Conservation (phyloP, 1,140 invertebrate species). For the Drosophila equinoxialis region DNA sequence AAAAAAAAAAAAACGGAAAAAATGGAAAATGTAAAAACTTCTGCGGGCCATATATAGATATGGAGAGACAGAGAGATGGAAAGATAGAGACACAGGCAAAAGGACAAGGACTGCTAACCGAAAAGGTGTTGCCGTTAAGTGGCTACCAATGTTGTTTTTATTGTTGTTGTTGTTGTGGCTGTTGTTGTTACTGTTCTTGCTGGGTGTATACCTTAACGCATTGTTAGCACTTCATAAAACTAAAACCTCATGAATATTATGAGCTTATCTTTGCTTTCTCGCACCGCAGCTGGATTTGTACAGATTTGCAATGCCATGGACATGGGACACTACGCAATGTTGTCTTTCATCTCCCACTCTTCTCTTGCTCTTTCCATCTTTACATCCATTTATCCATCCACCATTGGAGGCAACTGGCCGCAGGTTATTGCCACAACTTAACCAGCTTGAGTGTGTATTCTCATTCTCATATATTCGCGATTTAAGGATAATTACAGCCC, state of each 20-base stretch:
- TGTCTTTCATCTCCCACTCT: background rate
- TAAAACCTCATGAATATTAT: slow-evolving; percentile 77
- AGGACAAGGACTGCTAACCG: background rate
- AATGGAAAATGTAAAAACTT: slow-evolving; percentile 59
- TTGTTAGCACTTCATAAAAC: slow-evolving; percentile 80
- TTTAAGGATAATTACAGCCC: slow-evolving; percentile 78
- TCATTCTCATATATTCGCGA: slow-evolving; percentile 68
- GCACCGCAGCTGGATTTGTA: slow-evolving; percentile 37
- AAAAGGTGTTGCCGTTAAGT: slow-evolving; percentile 61
- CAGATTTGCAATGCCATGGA: slow-evolving; percentile 54
- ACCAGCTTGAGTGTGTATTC: slow-evolving; percentile 41
- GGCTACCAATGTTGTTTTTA: slow-evolving; percentile 28
- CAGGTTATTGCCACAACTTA: slow-evolving; percentile 66
- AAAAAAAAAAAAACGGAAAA: background rate
- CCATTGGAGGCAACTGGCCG: slow-evolving; percentile 34
- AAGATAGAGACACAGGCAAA: background rate
- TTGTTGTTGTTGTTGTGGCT: slow-evolving; percentile 31
- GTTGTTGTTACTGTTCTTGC: background rate
- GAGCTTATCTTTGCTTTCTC: slow-evolving; percentile 48
- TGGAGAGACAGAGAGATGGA: background rate
- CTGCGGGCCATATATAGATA: slow-evolving; percentile 38
- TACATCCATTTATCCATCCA: background rate
- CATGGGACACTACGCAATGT: background rate
- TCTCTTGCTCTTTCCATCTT: background rate
- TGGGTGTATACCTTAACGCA: slow-evolving; percentile 59